A percentile compares a stretch with the other conserved stretches of the same genome.
Evolutionary conservation across 2,888 invertebrate genomes (phyloP).

Genomic region (Oscheius sp.): DNA sequence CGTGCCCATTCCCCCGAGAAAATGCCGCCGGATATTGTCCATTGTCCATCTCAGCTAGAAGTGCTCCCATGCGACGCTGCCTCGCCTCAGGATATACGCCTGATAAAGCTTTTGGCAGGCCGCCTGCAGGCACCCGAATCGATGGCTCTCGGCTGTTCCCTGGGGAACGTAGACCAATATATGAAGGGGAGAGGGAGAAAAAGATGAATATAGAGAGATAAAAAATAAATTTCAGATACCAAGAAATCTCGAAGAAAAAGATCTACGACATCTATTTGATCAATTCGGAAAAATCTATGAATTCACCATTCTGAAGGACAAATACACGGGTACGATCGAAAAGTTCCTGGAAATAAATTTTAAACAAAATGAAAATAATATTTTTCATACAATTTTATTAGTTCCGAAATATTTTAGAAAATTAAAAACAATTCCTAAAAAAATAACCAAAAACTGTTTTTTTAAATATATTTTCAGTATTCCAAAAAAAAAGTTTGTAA

Average conservation of each 20-base stretch:
- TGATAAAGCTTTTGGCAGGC: slow-evolving; percentile 11
- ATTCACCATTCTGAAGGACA: slow-evolving; percentile 91
- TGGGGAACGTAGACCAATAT: background rate
- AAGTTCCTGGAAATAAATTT: no score
- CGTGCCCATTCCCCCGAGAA: background rate
- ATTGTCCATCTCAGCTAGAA: background rate
- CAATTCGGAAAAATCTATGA: slow-evolving; percentile 92
- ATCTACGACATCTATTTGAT: slow-evolving; percentile 88
- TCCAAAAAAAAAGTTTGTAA: no score
- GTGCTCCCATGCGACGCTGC: background rate
- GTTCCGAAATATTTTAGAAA: no score
- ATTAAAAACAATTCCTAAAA: no score
- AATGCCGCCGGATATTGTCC: background rate
- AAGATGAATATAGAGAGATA: background rate
- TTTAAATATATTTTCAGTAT: no score
- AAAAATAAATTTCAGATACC: slow-evolving; percentile 80
- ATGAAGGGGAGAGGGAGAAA: background rate
- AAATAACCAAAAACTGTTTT: no score
- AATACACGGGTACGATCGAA: slow-evolving; percentile 77
- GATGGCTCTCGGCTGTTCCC: background rate
- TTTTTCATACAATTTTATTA: background rate
- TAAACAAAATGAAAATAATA: background rate
- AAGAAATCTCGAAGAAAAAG: slow-evolving; percentile 85
- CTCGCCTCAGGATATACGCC: slow-evolving; percentile 27
- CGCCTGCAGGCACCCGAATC: background rate